A percentile compares a stretch with the other conserved stretches of the same genome.
Evolutionary conservation across 2,113 vertebrate species (phyloP).

Genomic region (Entelurus aequoreus): DNA sequence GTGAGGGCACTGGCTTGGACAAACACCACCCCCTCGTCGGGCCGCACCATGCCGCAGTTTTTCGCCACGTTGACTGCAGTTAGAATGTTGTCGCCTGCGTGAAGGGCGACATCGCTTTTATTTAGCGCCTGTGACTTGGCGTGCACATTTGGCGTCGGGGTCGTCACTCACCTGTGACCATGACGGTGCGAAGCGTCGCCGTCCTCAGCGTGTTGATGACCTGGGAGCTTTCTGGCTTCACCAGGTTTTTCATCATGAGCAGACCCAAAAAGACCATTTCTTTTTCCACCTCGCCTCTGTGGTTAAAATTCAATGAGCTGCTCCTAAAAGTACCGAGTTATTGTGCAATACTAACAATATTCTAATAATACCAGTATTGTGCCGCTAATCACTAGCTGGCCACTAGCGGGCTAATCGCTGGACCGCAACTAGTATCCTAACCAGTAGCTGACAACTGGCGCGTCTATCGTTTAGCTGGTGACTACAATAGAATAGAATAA

Average conservation of each 20-base stretch:
- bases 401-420: no score
- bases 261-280: slow-evolving; percentile 82
- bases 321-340: no score
- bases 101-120: background rate
- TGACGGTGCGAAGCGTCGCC: slow-evolving; percentile 80
- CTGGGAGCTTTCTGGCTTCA: slow-evolving; percentile 78
- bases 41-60: slow-evolving; percentile 81
- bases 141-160: background rate
- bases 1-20: slow-evolving; percentile 70
- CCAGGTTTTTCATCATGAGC: slow-evolving; percentile 86
- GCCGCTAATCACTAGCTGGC: no score
- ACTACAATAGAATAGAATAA: no score
- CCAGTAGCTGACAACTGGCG: no score
- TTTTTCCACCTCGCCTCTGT: slow-evolving; percentile 78
- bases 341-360: no score
- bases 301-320: slow-evolving; percentile 2
- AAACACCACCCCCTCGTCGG: slow-evolving; percentile 76
- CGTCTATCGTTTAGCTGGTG: no score
- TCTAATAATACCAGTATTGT: no score
- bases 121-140: no score
- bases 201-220: slow-evolving; percentile 75
- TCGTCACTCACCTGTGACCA: slow-evolving; percentile 83
- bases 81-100: slow-evolving; percentile 92
- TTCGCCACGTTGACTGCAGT: slow-evolving; percentile 87
- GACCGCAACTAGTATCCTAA: no score